These are phyloP conservation scores for Melitaea cinxia DNA, from an alignment of 1,140 invertebrate species.

Conservation along the genomic window DNA sequence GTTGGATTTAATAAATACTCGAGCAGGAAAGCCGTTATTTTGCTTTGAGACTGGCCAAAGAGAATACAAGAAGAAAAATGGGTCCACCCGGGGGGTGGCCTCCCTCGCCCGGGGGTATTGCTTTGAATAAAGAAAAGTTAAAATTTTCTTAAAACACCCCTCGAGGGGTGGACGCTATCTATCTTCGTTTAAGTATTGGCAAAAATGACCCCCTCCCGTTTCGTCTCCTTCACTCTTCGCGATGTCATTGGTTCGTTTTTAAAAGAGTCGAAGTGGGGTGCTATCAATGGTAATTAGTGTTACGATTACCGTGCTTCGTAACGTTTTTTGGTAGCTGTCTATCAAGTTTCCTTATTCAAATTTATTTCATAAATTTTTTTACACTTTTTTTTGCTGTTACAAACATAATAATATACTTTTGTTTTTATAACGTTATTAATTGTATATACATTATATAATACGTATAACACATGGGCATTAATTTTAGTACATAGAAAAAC, in stretches of 20 bases:
- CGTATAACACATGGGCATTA: too few species aligned
- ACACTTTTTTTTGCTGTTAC: too few species aligned
- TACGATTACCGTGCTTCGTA: constrained; percentile 19
- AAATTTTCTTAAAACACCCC: constrained; percentile 77
- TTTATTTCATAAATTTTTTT: too few species aligned
- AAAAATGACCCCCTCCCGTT: constrained; percentile 64
- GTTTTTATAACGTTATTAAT: too few species aligned
- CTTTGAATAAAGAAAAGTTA: constrained; percentile 79
- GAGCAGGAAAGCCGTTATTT: constrained; percentile 63
- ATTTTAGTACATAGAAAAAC: too few species aligned
- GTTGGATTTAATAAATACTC: constrained; percentile 75
- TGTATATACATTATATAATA: too few species aligned
- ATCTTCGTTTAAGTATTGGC: constrained; percentile 77
- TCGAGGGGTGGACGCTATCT: constrained; percentile 56
- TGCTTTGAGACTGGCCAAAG: constrained; percentile 70
- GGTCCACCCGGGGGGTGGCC: constrained; percentile 41
- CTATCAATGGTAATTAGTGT: constrained; percentile 21
- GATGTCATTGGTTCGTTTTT: constrained; percentile 61
- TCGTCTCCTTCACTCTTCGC: constrained; percentile 50
- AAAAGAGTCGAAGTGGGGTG: constrained; percentile 40
- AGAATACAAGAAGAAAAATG: constrained; percentile 77
- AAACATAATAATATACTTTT: too few species aligned
- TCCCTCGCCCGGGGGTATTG: constrained; percentile 51
- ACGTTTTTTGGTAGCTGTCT: not conserved
- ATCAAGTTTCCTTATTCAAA: not conserved